phyloP scores from a whole-genome alignment of 2,888 invertebrate species.

The Pelosia muscerda region DNA sequence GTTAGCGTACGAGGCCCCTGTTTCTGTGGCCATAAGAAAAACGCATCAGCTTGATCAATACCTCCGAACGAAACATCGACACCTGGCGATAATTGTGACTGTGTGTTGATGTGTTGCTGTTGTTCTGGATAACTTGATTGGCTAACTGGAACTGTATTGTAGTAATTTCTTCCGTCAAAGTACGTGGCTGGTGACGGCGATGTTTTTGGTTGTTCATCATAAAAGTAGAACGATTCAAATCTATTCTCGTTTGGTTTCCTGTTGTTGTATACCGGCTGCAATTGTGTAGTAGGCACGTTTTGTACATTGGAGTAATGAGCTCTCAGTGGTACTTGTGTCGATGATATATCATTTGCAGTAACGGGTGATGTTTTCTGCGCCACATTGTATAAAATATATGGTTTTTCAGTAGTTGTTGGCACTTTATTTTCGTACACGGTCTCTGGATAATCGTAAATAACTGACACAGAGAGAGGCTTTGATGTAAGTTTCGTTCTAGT shows the following conservation, averaged over 20 bases:
- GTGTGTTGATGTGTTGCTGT: conserved; percentile 69
- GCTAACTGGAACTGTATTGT: conserved; percentile 73
- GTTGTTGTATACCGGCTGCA: conserved; percentile 81
- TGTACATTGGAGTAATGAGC: conserved; percentile 87
- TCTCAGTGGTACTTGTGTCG: conserved; percentile 88
- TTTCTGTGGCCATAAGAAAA: conserved; percentile 83
- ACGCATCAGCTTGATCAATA: conserved; percentile 78
- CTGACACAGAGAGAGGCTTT: conserved; percentile 82
- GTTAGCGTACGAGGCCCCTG: conserved; percentile 83
- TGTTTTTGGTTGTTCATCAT: conserved; percentile 88
- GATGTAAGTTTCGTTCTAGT: conserved; percentile 82
- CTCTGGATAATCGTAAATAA: conserved; percentile 82
- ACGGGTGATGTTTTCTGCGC: conserved; percentile 74
- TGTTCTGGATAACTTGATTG: conserved; percentile 64
- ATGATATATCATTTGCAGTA: conserved; percentile 78
- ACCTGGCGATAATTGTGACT: conserved; percentile 71
- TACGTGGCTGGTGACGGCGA: conserved; percentile 86
- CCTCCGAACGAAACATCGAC: conserved; percentile 81
- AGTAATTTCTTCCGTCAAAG: conserved; percentile 81
- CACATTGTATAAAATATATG: conserved; percentile 83
- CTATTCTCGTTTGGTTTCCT: conserved; percentile 79
- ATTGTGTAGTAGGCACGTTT: conserved; percentile 84
- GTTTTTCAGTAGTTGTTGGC: conserved; percentile 80
- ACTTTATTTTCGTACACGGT: conserved; percentile 76
- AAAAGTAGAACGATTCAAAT: conserved; percentile 89